Conservation (phyloP, 64 coral and sea anemone genomes). For the Montipora cactus region DNA sequence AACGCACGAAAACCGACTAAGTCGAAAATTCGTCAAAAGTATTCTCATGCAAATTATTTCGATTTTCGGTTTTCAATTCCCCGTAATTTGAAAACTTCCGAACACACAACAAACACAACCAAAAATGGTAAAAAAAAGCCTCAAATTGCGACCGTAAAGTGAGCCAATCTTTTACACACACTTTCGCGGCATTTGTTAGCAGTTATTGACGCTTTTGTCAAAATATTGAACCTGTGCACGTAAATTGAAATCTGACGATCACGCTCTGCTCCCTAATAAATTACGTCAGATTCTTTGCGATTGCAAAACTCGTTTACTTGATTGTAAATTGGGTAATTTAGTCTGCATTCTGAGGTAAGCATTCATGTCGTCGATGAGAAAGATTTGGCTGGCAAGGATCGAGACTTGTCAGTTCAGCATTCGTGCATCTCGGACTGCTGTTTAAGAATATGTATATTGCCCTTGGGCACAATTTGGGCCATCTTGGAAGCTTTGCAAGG, state of each 20-base stretch:
- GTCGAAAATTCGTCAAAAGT: slow-evolving; percentile 11
- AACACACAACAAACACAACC: slow-evolving; percentile 9
- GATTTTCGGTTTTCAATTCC: background rate
- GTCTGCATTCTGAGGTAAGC: background rate
- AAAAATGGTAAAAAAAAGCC: slow-evolving; percentile 39
- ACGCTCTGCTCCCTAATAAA: background rate
- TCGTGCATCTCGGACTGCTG: too few relatives aligned
- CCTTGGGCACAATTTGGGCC: background rate
- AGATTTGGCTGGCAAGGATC: background rate
- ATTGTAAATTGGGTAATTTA: slow-evolving; percentile 6
- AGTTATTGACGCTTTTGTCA: background rate
- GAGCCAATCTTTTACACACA: background rate
- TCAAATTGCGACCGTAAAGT: background rate
- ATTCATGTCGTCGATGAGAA: background rate
- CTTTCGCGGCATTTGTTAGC: background rate
- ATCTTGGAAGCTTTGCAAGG: background rate
- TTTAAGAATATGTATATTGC: too few relatives aligned
- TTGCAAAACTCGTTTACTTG: background rate
- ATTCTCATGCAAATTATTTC: slow-evolving; percentile 7
- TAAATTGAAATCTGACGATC: background rate
- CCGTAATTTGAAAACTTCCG: slow-evolving; percentile 36
- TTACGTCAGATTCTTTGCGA: slow-evolving; percentile 6
- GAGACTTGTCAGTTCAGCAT: too few relatives aligned
- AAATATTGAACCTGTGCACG: slow-evolving; percentile 9
- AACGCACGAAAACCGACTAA: slow-evolving; percentile 31